Evolutionary conservation across 2,113 vertebrate genomes (phyloP), one percentile per base, ranked within the genome.

Genomic region (Oreochromis spilurus): DNA sequence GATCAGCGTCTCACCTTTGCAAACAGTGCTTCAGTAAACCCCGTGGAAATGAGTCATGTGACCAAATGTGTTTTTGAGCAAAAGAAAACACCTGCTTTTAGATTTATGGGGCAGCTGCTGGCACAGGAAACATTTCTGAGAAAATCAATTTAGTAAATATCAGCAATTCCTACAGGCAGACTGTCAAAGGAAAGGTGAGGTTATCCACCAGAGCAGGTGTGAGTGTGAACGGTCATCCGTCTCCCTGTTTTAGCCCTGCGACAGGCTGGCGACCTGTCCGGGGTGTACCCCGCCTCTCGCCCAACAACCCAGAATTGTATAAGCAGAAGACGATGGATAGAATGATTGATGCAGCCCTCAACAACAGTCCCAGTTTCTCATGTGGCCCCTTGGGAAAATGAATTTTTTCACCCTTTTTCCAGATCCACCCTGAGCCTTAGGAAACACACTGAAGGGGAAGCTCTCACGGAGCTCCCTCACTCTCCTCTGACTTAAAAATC

Each of bases 361-460:
- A 72, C 21, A 45, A 72, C 65, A 72, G 65, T 45, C 21, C 12
- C 0, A 72, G 38, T 72, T 72, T 26, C 40, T 72, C 67, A 45
- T 0, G 21, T 16, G 21, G 67, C 21, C 14, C 21, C 8, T 72
- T 45, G 2, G 67, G 0, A 72, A 43, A 45, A 45, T 72, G 2
- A 72, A 26, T 65, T 72, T 72, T 24, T 26, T 45, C 38, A 6
- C 13, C 21, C 38, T 45, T 45, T 45, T 45, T 45, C 21, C 40
- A 10, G 21, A 72, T 50, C 17, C 80, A 82, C 11, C 38, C 14
- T 62, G 29, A 82, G 29, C 40, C 19, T 50, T 48, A 17, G 43
- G 14, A 65, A 60, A 81, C 9, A 60, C 38, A 24, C 19, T 13
- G 4, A 52, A 80, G 1, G 6, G 2, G 16, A 57, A 43, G 78